Evolutionary conservation across 1,140 invertebrate species (phyloP), one percentile per base, ranked within the genome.

Genomic region (Anagrus nilaparvatae): DNA sequence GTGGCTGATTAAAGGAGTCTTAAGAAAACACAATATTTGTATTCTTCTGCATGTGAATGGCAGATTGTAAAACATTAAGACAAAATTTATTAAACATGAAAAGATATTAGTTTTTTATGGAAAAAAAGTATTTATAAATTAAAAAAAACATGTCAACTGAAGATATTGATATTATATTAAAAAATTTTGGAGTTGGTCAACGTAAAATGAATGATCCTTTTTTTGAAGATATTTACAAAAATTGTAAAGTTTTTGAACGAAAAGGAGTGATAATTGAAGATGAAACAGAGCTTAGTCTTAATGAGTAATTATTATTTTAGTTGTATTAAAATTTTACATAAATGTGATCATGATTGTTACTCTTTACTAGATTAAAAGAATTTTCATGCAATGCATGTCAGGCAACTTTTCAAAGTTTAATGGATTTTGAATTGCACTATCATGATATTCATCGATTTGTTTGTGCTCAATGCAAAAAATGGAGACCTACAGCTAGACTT

Each of bases 401-500:
- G 10, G 48, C 54, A 12, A 44, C 32, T 12, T 73, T 74, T 43
- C 38, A 63, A 24, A 65, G 58, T n/a, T 28, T 70, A 5, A 18
- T 67, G 2, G 62, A 67, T 32, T 73, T 61, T 50, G 69, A 73
- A 44, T 57, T 68, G 40, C 70, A 73, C 43, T 73, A 73, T 44
- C 67, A 72, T 42, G 54, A 58, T n/a, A 53, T 43, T 4, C 71
- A 74, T 52, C 58, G 65, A 32, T 69, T 65, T 43, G 49, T 54
- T 8, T 75, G 71, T 45, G 38, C 51, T 4, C 51, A 59, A 46
- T 84, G 81, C 52, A 76, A 73, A 46, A 76, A 73, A 32, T 56
- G 59, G 17, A 57, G 78, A 17, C 75, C 78, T 0, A 79, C 73
- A 9, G 67, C 77, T 0, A 74, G 81, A 54, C 55, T 84, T 1